These are phyloP conservation scores for Gambusia holbrooki DNA, from an alignment of 2,113 vertebrate genomes.

Conservation along the genomic window DNA sequence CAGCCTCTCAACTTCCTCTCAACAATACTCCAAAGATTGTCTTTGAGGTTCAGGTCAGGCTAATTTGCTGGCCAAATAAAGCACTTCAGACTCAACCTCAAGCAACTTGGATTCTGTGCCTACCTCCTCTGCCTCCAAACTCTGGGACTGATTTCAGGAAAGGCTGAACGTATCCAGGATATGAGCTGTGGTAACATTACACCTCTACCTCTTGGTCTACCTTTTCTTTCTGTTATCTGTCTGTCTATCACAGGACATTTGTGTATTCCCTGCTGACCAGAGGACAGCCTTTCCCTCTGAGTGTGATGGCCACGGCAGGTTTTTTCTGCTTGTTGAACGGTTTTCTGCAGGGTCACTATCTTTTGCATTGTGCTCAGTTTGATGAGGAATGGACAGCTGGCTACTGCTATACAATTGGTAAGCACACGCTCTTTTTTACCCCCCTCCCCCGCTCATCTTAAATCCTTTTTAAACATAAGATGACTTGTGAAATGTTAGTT, in stretches of 20 bases:
- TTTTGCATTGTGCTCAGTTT: conserved; percentile 59
- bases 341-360: conserved; percentile 63
- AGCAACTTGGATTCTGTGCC: not conserved
- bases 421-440: not conserved
- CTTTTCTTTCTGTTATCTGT: not conserved
- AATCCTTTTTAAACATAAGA: not conserved
- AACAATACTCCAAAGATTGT: too few species aligned
- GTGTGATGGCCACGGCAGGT: conserved; percentile 46
- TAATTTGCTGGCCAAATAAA: not conserved
- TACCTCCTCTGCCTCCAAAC: not conserved
- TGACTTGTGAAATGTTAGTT: not conserved
- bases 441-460: not conserved
- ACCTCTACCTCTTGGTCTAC: not conserved
- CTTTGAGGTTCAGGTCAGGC: not conserved
- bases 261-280: conserved; percentile 56
- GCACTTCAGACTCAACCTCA: not conserved
- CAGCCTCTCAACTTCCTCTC: too few species aligned
- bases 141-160: not conserved
- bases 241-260: conserved; percentile 55
- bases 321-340: conserved; percentile 57
- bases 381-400: conserved; percentile 51
- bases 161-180: not conserved
- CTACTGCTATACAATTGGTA: conserved; percentile 39
- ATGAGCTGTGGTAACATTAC: not conserved
- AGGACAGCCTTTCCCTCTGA: conserved; percentile 57